Conservation (phyloP, 2,888 invertebrate genomes). For the Nezara viridula region DNA sequence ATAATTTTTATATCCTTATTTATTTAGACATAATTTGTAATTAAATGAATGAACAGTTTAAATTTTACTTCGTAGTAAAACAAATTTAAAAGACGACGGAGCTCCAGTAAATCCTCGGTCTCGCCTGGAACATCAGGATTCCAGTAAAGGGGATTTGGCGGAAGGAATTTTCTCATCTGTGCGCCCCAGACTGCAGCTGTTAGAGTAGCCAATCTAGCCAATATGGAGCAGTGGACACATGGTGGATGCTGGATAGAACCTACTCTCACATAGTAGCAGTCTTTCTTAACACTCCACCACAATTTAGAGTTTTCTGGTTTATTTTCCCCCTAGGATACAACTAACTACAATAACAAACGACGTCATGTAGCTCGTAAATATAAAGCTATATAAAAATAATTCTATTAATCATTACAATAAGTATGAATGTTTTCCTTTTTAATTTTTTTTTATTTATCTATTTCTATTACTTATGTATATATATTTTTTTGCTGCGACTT, state of each 20-base stretch:
- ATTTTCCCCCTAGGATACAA: not conserved
- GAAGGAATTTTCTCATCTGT: conserved; percentile 39
- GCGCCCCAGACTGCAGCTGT: not conserved
- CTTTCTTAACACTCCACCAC: not conserved
- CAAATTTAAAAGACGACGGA: not conserved
- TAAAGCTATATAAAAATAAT: no score
- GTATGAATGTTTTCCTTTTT: no score
- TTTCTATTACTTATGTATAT: no score
- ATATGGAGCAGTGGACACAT: not conserved
- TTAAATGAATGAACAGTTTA: not conserved
- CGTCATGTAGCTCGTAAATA: not conserved
- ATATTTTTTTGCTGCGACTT: no score
- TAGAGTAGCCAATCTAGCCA: conserved; percentile 22
- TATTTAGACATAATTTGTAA: not conserved
- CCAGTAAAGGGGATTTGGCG: conserved; percentile 28
- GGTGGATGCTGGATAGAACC: not conserved
- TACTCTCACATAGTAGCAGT: not conserved
- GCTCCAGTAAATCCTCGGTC: not conserved
- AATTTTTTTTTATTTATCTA: no score
- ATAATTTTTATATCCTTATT: no score
- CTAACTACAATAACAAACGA: not conserved
- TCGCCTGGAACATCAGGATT: not conserved
- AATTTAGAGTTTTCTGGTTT: not conserved
- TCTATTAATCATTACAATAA: no score
- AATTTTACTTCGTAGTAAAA: not conserved